Percentiles rank a stretch among this genome's conserved stretches.
Evolutionary conservation across 2,888 invertebrate genomes (phyloP).

Genomic region (Coremacera marginata): DNA sequence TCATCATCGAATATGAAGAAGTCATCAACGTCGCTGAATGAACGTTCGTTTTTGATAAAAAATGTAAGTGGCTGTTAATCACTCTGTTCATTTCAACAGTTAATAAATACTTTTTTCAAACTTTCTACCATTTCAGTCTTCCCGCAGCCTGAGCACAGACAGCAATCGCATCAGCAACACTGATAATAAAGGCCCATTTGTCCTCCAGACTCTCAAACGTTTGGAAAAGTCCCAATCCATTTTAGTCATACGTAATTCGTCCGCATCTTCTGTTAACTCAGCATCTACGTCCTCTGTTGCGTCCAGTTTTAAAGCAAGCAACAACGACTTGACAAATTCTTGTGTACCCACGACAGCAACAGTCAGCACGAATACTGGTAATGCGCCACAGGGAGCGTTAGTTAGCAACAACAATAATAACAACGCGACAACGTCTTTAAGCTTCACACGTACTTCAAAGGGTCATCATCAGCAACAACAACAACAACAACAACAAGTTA

Average conservation of each 20-base stretch:
- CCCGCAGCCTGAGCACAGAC: conserved; percentile 61
- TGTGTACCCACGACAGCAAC: conserved; percentile 46
- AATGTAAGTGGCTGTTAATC: conserved; percentile 54
- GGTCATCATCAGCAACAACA: conserved; percentile 44
- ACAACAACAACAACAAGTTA: conserved; percentile 35
- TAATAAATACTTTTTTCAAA: background rate
- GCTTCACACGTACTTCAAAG: conserved; percentile 59
- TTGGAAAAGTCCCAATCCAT: conserved; percentile 69
- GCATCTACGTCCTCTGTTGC: conserved; percentile 46
- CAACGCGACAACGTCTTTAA: conserved; percentile 53
- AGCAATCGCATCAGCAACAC: conserved; percentile 47
- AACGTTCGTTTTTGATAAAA: conserved; percentile 63
- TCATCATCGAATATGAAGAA: conserved; percentile 54
- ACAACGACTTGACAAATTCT: conserved; percentile 33
- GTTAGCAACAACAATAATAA: conserved; percentile 16
- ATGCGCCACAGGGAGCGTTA: conserved; percentile 21
- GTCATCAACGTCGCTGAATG: conserved; percentile 45
- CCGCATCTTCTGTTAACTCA: conserved; percentile 42
- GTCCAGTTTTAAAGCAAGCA: conserved; percentile 28
- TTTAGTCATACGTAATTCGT: conserved; percentile 64
- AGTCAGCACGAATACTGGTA: conserved; percentile 50
- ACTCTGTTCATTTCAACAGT: background rate
- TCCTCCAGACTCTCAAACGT: conserved; percentile 68
- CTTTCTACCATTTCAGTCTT: conserved; percentile 51
- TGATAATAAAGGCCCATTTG: conserved; percentile 65